A percentile compares a stretch with the other conserved stretches of the same genome.
Evolutionary conservation across 2,797 vertebrate genomes (phyloP).

Genomic region (Natrix natrix): DNA sequence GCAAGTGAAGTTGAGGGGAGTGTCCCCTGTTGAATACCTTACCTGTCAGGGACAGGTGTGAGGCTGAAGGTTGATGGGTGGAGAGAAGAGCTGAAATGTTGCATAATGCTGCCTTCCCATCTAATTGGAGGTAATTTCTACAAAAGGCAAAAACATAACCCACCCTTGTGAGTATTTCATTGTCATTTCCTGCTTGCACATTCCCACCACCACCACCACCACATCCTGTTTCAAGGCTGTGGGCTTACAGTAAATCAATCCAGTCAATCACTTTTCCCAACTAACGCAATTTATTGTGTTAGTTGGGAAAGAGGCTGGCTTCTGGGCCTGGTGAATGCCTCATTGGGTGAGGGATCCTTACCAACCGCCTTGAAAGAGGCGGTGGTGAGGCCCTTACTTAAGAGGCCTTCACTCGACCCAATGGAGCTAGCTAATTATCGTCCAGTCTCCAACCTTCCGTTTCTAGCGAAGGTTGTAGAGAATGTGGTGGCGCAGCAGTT

Average conservation of each 20-base stretch:
- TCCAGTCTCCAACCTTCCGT: no score
- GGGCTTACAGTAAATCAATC: neutral
- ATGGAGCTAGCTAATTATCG: no score
- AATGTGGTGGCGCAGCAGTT: no score
- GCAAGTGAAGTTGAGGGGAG: neutral
- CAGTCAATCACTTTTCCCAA: neutral
- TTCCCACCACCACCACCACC: no score
- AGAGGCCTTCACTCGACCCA: no score
- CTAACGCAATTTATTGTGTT: no score
- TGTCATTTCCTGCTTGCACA: neutral
- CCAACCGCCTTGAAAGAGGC: no score
- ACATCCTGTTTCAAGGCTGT: neutral
- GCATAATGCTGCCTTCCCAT: neutral
- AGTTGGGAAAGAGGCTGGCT: no score
- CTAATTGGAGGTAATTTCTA: neutral
- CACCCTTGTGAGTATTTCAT: neutral
- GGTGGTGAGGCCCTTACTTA: no score
- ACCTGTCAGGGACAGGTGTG: neutral
- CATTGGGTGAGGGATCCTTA: no score
- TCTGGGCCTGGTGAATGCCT: no score
- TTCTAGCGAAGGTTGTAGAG: no score
- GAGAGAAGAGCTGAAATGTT: neutral
- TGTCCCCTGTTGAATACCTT: neutral
- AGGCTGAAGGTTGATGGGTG: neutral
- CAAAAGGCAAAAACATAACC: neutral